Conservation (phyloP, 2,113 vertebrate species). For the Seriola dumerili region DNA sequence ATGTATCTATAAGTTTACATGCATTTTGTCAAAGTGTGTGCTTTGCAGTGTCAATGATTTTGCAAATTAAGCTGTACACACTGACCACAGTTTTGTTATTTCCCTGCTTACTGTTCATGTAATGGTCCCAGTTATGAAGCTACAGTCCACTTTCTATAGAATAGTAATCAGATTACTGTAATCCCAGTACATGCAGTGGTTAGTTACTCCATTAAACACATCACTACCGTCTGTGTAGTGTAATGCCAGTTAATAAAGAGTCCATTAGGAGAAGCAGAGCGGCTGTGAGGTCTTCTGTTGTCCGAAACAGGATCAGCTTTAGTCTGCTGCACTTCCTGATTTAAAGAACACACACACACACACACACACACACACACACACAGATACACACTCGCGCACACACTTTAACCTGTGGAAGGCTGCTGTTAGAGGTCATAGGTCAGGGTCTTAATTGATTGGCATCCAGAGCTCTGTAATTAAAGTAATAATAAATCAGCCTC, state of each 20-base stretch:
- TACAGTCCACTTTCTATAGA: not conserved
- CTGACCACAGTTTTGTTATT: not conserved
- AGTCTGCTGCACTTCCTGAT: slow-evolving; percentile 66
- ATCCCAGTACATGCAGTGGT: not conserved
- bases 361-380: slow-evolving; percentile 17
- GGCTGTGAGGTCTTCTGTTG: slow-evolving; percentile 8
- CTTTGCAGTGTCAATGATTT: too few relatives aligned
- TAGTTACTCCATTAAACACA: not conserved
- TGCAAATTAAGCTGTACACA: too few relatives aligned
- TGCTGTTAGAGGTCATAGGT: slow-evolving; percentile 32
- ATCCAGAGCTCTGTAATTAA: slow-evolving; percentile 75
- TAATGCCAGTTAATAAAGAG: slow-evolving; percentile 49
- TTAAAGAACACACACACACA: slow-evolving; percentile 22
- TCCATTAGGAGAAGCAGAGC: slow-evolving; percentile 24
- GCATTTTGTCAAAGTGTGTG: too few relatives aligned
- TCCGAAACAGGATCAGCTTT: slow-evolving; percentile 48
- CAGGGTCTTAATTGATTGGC: slow-evolving; percentile 65
- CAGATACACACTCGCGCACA: slow-evolving; percentile 11
- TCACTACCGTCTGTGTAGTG: slow-evolving; percentile 24
- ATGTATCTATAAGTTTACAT: too few relatives aligned
- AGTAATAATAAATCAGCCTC: slow-evolving; percentile 76
- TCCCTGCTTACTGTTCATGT: not conserved
- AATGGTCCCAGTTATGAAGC: not conserved
- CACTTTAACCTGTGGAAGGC: slow-evolving; percentile 42
- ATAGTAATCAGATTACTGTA: not conserved